Base-by-base conservation (phyloP, 2,113 vertebrate genomes). In the Ciconia stormi region DNA sequence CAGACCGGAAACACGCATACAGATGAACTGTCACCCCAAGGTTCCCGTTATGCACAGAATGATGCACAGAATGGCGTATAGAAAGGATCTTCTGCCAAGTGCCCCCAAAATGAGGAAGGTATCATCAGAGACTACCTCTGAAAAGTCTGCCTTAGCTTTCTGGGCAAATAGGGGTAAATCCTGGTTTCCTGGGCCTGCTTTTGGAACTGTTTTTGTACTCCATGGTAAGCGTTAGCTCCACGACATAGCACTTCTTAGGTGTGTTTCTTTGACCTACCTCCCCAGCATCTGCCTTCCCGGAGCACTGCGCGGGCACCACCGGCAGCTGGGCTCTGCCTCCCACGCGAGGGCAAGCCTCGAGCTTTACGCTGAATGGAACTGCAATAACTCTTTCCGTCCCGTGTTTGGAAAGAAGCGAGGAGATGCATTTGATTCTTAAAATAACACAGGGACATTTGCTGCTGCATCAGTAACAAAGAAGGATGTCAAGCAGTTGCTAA, bases 351-450 rank as follows among this genome's bases (percentile, higher is more conserved):
- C 65, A 74, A 70, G 21, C 29, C 79, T 66, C 4, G 2, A 87
- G 73, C 56, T 71, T 91, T 14, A 44, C 2, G 5, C 53, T 9
- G 32, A 53, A 27, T 10, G 8, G 50, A 85, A 34, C 34, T 21
- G 69, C 61, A 26, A 0, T 34, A n/a, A 56, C 46, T 77, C 61
- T 40, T 71, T 47, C 40, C 0, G 0, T 20, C 27, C n/a, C 8
- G 2, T 40, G 26, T 5, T n/a, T n/a, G 55, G 82, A 56, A 78
- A 87, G 77, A 56, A 82, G 40, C 0, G 1, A 76, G 47, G 52
- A 82, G 66, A 7, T 26, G 49, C 15, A 38, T 82, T 67, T 34
- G 29, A 8, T 18, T 55, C 66, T 82, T 80, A 55, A 89, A 77
- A n/a, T 47, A 65, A 65, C 7, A 69, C 71, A 72, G 29, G 36